phyloP scores from a whole-genome alignment of 2,113 vertebrate genomes.

The Panurus biarmicus region DNA sequence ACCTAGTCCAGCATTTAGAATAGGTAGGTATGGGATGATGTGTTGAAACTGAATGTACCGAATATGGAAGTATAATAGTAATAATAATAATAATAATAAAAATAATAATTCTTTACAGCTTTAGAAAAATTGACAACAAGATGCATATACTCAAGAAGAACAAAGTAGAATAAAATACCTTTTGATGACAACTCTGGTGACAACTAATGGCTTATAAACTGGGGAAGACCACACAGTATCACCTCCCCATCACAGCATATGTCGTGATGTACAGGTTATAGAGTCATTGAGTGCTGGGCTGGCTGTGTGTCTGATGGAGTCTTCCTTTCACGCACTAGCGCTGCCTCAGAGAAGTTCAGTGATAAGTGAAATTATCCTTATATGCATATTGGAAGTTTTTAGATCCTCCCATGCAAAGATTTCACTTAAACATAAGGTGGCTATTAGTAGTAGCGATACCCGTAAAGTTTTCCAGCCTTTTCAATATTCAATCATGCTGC shows the following conservation, averaged over 20 bases:
- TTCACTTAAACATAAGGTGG: constrained; percentile 46
- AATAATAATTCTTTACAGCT: neutral
- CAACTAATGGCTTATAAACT: neutral
- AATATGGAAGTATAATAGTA: neutral
- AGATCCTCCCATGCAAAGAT: constrained; percentile 38
- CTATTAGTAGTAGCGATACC: constrained; percentile 45
- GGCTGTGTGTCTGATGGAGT: neutral
- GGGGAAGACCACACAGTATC: neutral
- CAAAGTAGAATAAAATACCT: neutral
- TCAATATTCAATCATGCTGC: neutral
- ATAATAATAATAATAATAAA: neutral
- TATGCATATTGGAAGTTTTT: constrained; percentile 15
- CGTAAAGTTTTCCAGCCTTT: constrained; percentile 12
- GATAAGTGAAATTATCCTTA: constrained; percentile 1
- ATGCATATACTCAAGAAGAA: neutral
- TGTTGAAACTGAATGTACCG: neutral
- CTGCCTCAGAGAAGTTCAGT: neutral
- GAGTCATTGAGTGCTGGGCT: neutral
- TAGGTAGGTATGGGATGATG: neutral
- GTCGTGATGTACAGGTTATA: neutral
- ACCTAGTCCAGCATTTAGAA: neutral
- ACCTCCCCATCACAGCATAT: neutral
- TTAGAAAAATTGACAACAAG: neutral
- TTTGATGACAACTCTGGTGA: neutral
- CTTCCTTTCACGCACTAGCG: neutral